phyloP scores from a whole-genome alignment of 2,113 vertebrate genomes.

The Mohoua ochrocephala region DNA sequence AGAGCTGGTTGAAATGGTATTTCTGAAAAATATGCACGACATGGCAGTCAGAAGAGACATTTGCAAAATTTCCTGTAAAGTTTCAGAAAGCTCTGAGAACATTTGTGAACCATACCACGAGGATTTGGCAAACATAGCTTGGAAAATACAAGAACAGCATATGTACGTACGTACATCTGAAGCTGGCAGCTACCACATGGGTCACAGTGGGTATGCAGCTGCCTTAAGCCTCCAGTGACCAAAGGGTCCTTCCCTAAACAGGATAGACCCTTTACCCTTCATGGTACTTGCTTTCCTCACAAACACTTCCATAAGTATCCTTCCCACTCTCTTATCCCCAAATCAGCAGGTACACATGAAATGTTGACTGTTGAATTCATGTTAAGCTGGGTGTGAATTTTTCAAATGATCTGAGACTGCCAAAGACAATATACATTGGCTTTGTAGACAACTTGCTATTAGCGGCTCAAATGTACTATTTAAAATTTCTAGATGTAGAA shows the following conservation, averaged over 20 bases:
- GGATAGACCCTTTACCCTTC: not conserved
- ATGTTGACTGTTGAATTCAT: not conserved
- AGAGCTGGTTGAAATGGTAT: not conserved
- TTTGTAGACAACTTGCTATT: not conserved
- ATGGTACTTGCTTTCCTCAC: not conserved
- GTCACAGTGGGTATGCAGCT: not conserved
- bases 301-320: not conserved
- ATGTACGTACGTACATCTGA: rapidly evolving
- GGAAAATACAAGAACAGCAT: not conserved
- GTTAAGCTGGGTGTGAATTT: not conserved
- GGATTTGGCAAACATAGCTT: not conserved
- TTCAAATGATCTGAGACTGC: not conserved
- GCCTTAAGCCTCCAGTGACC: not conserved
- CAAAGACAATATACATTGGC: not conserved
- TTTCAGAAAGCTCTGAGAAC: not conserved
- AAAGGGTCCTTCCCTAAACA: not conserved
- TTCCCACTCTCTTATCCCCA: not conserved
- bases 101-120: not conserved
- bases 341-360: not conserved
- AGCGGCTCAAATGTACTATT: not conserved
- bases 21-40: not conserved
- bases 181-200: not conserved
- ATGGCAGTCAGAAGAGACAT: not conserved
- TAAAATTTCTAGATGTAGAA: not conserved
- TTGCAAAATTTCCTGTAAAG: not conserved